These are phyloP conservation scores for Prunella fulvescens DNA, from an alignment of 2,113 vertebrate genomes.

Conservation along the genomic window DNA sequence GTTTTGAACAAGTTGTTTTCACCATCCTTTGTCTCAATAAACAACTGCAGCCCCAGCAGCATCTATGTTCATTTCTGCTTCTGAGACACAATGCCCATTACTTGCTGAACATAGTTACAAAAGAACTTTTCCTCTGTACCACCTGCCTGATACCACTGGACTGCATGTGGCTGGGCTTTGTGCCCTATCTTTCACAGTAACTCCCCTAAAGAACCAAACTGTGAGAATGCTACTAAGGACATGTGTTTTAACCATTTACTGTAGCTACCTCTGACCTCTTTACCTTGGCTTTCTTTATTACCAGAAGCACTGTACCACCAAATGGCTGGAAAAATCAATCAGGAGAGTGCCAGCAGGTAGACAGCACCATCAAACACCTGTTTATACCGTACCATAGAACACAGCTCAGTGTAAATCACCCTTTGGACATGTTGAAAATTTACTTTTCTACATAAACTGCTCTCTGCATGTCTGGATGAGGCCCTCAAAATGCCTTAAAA, in stretches of 20 bases:
- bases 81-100: neutral
- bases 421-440: neutral
- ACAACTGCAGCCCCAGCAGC: neutral
- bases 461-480: neutral
- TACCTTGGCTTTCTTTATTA: neutral
- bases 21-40: neutral
- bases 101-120: neutral
- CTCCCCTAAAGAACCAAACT: neutral
- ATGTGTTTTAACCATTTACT: neutral
- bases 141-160: neutral
- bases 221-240: neutral
- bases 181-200: neutral
- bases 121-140: neutral
- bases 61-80: neutral
- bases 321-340: conserved; percentile 13
- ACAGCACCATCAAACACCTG: neutral
- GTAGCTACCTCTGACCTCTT: neutral
- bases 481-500: conserved; percentile 48
- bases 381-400: neutral
- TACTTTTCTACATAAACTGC: neutral
- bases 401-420: neutral
- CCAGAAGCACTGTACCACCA: neutral
- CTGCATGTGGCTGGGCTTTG: accelerated
- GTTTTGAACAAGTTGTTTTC: neutral
- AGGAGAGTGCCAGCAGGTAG: conserved; percentile 3